Evolutionary conservation across 2,113 vertebrate species (phyloP).

Genomic region (Dendrocopos noguchii): DNA sequence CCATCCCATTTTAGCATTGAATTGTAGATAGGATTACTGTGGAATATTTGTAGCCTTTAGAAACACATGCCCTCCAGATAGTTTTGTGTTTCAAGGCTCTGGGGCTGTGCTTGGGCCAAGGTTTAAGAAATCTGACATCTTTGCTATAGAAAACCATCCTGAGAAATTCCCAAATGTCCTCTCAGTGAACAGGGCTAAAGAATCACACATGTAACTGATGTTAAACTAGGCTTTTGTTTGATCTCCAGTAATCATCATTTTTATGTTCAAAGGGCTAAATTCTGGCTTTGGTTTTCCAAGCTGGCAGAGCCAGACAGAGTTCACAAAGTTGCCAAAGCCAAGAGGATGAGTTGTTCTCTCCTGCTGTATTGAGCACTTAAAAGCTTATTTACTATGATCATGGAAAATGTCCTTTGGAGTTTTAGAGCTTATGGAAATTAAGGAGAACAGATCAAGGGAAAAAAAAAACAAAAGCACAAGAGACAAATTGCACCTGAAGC

Average conservation of each 20-base stretch:
- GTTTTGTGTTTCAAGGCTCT: background rate
- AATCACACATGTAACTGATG: background rate
- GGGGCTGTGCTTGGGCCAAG: background rate
- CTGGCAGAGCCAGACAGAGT: background rate
- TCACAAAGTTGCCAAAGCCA: slow-evolving; percentile 3
- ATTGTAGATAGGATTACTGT: background rate
- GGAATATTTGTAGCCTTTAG: background rate
- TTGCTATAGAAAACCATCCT: background rate
- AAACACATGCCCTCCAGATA: background rate
- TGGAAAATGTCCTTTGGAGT: background rate
- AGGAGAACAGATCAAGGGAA: background rate
- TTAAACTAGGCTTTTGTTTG: slow-evolving; percentile 8
- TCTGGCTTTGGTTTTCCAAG: slow-evolving; percentile 38
- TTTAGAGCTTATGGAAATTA: background rate
- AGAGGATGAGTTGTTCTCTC: background rate
- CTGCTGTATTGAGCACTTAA: background rate
- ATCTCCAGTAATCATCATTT: slow-evolving; percentile 13
- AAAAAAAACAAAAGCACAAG: background rate
- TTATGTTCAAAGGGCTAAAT: slow-evolving; percentile 19
- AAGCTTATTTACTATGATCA: background rate
- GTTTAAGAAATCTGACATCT: background rate
- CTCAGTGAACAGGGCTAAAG: background rate
- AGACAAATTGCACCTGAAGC: background rate
- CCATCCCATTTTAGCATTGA: background rate
- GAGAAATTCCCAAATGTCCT: slow-evolving; percentile 3